phyloP scores from a whole-genome alignment of 1,140 invertebrate genomes.

The Chrysomallon squamiferum region DNA sequence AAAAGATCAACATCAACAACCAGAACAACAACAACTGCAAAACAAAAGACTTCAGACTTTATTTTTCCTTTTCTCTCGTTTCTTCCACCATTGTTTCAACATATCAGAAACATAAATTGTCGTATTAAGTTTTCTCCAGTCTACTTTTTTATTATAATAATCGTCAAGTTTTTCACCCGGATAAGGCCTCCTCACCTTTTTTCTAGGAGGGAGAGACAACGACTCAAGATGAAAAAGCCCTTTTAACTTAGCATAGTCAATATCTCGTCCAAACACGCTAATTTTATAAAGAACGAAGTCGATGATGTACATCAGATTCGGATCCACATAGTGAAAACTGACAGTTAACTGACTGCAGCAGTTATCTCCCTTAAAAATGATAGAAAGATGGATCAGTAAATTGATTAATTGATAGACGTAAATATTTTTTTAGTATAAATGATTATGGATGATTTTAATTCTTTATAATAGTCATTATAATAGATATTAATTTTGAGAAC shows the following conservation, averaged over 20 bases:
- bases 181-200: not conserved
- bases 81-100: not conserved
- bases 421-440: too few species aligned
- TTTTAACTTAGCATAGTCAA: not conserved
- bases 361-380: constrained; percentile 57
- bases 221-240: not conserved
- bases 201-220: not conserved
- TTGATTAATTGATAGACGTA: too few species aligned
- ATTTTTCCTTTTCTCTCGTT: not conserved
- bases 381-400: too few species aligned
- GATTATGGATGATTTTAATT: too few species aligned
- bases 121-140: not conserved
- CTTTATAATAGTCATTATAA: too few species aligned
- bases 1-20: too few species aligned
- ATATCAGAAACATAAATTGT: not conserved
- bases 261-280: constrained; percentile 26
- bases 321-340: constrained; percentile 93
- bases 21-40: too few species aligned
- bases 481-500: too few species aligned
- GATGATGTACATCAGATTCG: constrained; percentile 67
- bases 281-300: constrained; percentile 37
- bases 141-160: not conserved
- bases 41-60: too few species aligned
- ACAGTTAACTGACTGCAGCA: constrained; percentile 94
- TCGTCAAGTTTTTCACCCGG: not conserved